phyloP scores from a whole-genome alignment of 2,888 invertebrate genomes.

The Pelosia muscerda region DNA sequence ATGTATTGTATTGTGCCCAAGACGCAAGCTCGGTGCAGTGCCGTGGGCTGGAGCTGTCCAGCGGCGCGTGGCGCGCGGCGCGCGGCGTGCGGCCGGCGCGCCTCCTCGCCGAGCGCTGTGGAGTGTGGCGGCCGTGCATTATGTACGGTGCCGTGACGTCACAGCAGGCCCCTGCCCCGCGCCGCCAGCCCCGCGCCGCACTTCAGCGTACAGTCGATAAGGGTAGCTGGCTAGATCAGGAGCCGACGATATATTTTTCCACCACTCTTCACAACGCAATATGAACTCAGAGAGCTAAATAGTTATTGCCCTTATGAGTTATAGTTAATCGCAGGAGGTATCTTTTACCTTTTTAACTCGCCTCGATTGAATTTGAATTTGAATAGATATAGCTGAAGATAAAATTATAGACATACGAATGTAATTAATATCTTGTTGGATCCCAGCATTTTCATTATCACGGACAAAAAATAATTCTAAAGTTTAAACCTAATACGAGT shows the following conservation, averaged over 20 bases:
- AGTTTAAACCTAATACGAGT: no score
- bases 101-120: slow-evolving; percentile 2
- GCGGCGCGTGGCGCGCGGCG: not conserved
- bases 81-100: not conserved
- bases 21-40: not conserved
- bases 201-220: slow-evolving; percentile 56
- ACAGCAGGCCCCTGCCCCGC: slow-evolving; percentile 27
- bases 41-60: not conserved
- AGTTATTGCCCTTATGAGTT: not conserved
- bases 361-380: no score
- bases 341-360: not conserved
- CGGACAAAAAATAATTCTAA: not conserved
- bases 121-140: no score
- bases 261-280: not conserved
- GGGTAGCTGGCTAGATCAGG: slow-evolving; percentile 35
- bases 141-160: slow-evolving; percentile 40
- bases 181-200: slow-evolving; percentile 19
- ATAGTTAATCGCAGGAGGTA: not conserved
- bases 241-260: slow-evolving; percentile 9
- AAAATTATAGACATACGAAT: not conserved
- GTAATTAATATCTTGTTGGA: not conserved
- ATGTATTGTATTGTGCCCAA: no score
- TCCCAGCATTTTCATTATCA: not conserved
- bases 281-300: not conserved
- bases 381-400: not conserved